Percentiles rank a stretch among this genome's conserved stretches.
Evolutionary conservation across 1,140 invertebrate species (phyloP).

Genomic region (Hyposmocoma kahamanoa): DNA sequence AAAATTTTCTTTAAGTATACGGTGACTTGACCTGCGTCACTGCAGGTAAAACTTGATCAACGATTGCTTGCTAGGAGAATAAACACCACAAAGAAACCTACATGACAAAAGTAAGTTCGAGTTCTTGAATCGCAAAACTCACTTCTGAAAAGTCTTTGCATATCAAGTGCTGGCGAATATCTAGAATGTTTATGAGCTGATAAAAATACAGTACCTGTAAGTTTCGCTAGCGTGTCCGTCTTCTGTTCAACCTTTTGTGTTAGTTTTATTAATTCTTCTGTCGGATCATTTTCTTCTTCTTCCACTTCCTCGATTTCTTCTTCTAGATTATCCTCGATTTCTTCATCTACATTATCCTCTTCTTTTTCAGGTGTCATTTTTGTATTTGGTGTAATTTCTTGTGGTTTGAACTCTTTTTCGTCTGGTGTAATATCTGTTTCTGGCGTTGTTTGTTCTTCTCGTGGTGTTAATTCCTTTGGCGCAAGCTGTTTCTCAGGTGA

Average conservation of each 20-base stretch:
- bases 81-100: conserved; percentile 39
- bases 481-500: background rate
- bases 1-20: no score
- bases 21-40: no score
- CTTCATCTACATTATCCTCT: conserved; percentile 9
- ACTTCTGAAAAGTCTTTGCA: no score
- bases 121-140: no score
- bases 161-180: no score
- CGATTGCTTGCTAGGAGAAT: no score
- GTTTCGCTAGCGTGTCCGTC: conserved; percentile 17
- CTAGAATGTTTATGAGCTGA: no score
- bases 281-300: conserved; percentile 8
- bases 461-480: conserved; percentile 10
- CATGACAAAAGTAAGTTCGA: no score
- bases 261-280: conserved; percentile 20
- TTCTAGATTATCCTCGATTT: conserved; percentile 12
- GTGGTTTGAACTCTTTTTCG: conserved; percentile 7
- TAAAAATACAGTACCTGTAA: no score
- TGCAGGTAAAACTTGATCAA: no score
- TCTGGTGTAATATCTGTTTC: conserved; percentile 5
- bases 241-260: conserved; percentile 17
- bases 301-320: conserved; percentile 13
- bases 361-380: conserved; percentile 9
- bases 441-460: conserved; percentile 10
- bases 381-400: conserved; percentile 10